Conservation (phyloP, 1,140 invertebrate species). For the Drosophila ironensis region DNA sequence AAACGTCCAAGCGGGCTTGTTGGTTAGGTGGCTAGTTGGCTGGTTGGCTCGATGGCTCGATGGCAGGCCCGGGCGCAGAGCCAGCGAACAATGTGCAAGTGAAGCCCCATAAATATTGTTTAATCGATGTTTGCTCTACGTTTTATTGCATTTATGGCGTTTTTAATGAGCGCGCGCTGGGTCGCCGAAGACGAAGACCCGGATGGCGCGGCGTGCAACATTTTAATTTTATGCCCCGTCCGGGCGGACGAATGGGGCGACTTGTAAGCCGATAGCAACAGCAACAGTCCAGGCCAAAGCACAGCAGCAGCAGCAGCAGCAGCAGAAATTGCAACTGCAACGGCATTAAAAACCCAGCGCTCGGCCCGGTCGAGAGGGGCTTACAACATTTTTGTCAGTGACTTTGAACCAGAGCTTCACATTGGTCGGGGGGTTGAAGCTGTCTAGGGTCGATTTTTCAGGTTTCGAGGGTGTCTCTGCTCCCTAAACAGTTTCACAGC, state of each 20-base stretch:
- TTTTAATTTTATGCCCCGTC: conserved; percentile 78
- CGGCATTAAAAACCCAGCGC: conserved; percentile 1
- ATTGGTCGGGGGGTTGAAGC: not conserved
- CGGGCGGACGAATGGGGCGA: conserved; percentile 40
- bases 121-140: conserved; percentile 82
- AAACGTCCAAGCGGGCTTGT: conserved; percentile 19
- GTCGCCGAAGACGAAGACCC: conserved; percentile 4
- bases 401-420: conserved; percentile 66
- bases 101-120: conserved; percentile 82
- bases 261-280: conserved; percentile 48
- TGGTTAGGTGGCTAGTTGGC: not conserved
- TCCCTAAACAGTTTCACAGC: not conserved
- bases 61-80: conserved; percentile 47
- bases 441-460: too few species aligned
- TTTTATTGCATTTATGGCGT: conserved; percentile 82
- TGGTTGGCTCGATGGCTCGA: not conserved
- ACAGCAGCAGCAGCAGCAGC: not conserved
- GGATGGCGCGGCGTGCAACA: conserved; percentile 52
- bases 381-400: conserved; percentile 80
- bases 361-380: conserved; percentile 7
- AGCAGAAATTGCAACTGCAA: not conserved
- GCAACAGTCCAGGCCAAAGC: too few species aligned
- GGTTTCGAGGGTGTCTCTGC: not conserved
- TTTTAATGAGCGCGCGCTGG: conserved; percentile 78
- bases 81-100: conserved; percentile 79